Evolutionary conservation across 2,888 invertebrate species (phyloP).

Genomic region (Gisinianus flammeolus): DNA sequence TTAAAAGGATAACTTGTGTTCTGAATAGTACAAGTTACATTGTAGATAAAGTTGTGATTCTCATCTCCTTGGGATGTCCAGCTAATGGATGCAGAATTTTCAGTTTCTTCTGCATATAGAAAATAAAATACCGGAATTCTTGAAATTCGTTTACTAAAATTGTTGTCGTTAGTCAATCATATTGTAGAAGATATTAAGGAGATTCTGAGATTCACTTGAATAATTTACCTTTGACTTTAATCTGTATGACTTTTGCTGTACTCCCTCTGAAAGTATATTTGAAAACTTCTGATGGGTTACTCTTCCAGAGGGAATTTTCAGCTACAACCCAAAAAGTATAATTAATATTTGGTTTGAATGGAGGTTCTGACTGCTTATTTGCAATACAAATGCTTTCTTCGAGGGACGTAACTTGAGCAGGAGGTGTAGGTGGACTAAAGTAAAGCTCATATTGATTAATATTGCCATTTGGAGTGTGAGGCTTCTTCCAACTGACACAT

Average conservation of each 20-base stretch:
- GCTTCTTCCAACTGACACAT: conserved; percentile 73
- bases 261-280: conserved; percentile 71
- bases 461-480: conserved; percentile 69
- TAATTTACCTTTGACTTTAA: conserved; percentile 43
- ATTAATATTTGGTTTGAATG: conserved; percentile 67
- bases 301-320: conserved; percentile 69
- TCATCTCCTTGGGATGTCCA: conserved; percentile 38
- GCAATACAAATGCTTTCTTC: conserved; percentile 45
- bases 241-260: conserved; percentile 57
- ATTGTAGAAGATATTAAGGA: too few relatives aligned
- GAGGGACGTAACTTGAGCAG: conserved; percentile 62
- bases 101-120: conserved; percentile 35
- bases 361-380: conserved; percentile 57
- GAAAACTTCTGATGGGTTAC: conserved; percentile 68
- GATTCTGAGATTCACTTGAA: too few relatives aligned
- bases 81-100: conserved; percentile 35
- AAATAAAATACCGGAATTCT: too few relatives aligned
- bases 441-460: conserved; percentile 71
- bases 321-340: conserved; percentile 80
- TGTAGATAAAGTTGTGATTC: background rate
- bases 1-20: background rate
- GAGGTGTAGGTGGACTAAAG: conserved; percentile 71
- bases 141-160: too few relatives aligned
- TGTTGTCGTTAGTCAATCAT: too few relatives aligned
- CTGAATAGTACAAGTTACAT: conserved; percentile 7